A percentile compares a stretch with the other conserved stretches of the same genome.
These are phyloP conservation scores for Tipula helvola DNA, from an alignment of 2,888 invertebrate genomes.

Conservation along the genomic window DNA sequence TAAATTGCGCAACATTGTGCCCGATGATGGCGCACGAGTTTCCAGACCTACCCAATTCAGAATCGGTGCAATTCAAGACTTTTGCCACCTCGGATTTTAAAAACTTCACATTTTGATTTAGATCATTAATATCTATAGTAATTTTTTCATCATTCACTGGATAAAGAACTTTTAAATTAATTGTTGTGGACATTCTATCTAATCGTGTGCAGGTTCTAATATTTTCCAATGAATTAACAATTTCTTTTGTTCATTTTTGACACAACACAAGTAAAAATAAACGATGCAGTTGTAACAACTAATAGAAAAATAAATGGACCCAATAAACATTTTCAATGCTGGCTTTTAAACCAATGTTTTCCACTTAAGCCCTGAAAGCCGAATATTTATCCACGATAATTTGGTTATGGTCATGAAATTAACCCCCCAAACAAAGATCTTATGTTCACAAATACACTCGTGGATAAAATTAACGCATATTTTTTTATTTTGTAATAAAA, in stretches of 20 bases:
- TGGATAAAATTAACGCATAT: too few relatives aligned
- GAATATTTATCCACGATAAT: too few relatives aligned
- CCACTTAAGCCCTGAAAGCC: too few relatives aligned
- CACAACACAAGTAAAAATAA: background rate
- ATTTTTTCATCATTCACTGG: constrained; percentile 39
- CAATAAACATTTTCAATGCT: too few relatives aligned
- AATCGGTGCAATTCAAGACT: constrained; percentile 37
- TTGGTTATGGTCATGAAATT: too few relatives aligned
- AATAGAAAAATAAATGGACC: background rate
- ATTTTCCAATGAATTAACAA: background rate
- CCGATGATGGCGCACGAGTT: background rate
- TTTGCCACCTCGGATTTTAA: constrained; percentile 40
- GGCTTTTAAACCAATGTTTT: too few relatives aligned
- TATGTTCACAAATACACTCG: too few relatives aligned
- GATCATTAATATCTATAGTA: constrained; percentile 43
- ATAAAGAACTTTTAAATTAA: constrained; percentile 40
- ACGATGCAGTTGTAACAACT: background rate
- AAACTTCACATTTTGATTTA: constrained; percentile 41
- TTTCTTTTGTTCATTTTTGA: background rate
- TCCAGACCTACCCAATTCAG: constrained; percentile 36
- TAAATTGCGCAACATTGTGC: constrained; percentile 20
- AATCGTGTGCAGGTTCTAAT: background rate
- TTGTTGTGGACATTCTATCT: constrained; percentile 21
- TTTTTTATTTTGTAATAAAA: too few relatives aligned
- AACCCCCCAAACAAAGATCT: too few relatives aligned